Evolutionary conservation across 23 tunicate genomes (phyloP), one percentile per base, ranked within the genome.

Genomic region (Ciona savignyi): DNA sequence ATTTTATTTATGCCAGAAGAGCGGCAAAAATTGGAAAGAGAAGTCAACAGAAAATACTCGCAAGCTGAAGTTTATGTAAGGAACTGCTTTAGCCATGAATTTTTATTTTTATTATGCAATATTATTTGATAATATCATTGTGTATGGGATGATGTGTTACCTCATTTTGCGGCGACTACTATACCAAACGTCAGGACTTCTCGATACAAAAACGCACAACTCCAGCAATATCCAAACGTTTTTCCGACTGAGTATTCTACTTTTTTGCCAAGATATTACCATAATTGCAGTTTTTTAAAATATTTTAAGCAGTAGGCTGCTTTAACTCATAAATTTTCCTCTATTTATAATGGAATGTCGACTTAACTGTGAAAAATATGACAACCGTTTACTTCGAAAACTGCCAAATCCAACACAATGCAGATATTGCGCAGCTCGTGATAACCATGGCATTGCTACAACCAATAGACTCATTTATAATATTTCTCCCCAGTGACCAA

Each of bases 41-140:
- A 32, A 67, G 31, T 68, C 20, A 60, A 34, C 34, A 34, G 81
- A 67, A 70, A 69, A 1, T 66, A 26, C 25, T 77, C 81, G 26
- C 73, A 67, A 19, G 64, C 73, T 30, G 21, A 35, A 0, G 30
- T 35, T 19, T 29, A 66, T 33, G 81, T 77, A 66, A 33, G 81
- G 26, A 2, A 23, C 25, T 63, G 2, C 2, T 31, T 9, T 26
- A 9, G 27, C 9, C 29, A 26, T 29, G 27, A 29, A 70, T 11
- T 25, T 20, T 70, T 30, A 20, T 6, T 20, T 29, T 27, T 11
- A 11, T 29, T 27, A 11, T 26, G 6, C 27, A 11, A 6, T 70
- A 15, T 15, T 19, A 19, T 29, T 42, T 48, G 6, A 15, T 20
- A 6, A 23, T 15, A 27, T 19, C 15, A 15, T 72, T 22, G 49